A percentile compares a stretch with the other conserved stretches of the same genome.
These are phyloP conservation scores for Turdus rufiventris DNA, from an alignment of 2,113 vertebrate genomes.

Conservation along the genomic window DNA sequence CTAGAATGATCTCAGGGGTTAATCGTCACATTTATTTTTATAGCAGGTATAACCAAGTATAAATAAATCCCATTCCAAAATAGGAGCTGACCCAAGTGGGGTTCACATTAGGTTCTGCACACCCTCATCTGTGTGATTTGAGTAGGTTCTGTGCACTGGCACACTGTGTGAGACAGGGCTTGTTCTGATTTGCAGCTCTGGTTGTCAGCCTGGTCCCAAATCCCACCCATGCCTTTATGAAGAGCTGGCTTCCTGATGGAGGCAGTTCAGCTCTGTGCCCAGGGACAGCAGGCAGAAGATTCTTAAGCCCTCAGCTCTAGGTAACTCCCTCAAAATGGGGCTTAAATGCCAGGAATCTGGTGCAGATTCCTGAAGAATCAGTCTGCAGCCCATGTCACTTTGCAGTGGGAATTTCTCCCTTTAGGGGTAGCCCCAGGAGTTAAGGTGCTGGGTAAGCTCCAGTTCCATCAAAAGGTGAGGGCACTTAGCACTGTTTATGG, in stretches of 20 bases:
- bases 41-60: constrained; percentile 9
- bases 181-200: background rate
- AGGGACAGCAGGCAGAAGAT: background rate
- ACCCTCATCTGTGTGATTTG: background rate
- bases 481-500: background rate
- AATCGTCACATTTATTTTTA: constrained; percentile 57
- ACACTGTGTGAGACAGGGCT: background rate
- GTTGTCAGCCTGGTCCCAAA: background rate
- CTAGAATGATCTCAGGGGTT: constrained; percentile 68
- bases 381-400: fast-evolving
- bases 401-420: background rate
- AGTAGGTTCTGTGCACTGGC: background rate
- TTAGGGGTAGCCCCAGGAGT: background rate
- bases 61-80: background rate
- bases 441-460: background rate
- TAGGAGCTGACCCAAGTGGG: background rate
- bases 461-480: background rate
- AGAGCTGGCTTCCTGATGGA: background rate
- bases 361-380: background rate
- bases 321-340: background rate
- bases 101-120: constrained; percentile 8
- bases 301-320: background rate
- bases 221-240: background rate
- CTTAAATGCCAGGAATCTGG: background rate
- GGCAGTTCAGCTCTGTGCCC: background rate